Evolutionary conservation across 1,140 invertebrate species (phyloP), one percentile per base, ranked within the genome.

Genomic region (Brachionus koreanus): DNA sequence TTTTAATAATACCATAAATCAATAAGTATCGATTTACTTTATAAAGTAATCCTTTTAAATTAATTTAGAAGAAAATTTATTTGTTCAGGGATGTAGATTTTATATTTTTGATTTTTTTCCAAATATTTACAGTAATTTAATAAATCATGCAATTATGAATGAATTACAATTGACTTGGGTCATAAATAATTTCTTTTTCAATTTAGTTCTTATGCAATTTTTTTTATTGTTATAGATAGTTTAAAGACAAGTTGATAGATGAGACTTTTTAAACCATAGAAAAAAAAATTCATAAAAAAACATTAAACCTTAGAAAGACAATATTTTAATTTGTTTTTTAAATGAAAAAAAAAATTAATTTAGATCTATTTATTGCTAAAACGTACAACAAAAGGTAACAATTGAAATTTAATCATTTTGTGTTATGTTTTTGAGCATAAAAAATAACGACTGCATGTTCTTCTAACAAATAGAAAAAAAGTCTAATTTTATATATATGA

Each of bases 301-400:
- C 49, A 57, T 57, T 57, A 57, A 57, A 57, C 49, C 49, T 57
- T 25, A 57, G 49, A 57, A 57, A 57, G 49, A 57, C 49, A 57
- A 57, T 57, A 57, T 57, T 57, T 57, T 57, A 19, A 57, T 57
- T 9, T 57, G n/a, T 5, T 57, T 57, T 42, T 42, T 7, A 42
- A 10, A 42, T 42, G 12, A 42, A 13, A 19, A 57, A 57, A 57
- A 13, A 57, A 57, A 57, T 19, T 57, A 19, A 23, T 19, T 57
- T 57, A 19, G n/a, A 19, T 57, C 49, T 57, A 5, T 57, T 57
- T 57, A 57, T 57, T 57, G 49, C 49, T 23, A 19, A 57, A 57
- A 57, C 43, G 43, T 49, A 49, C 43, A 49, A 16, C 16, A 57
- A 57, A 57, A 57, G 49, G 49, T 57, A 57, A 57, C 49, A 57